Base-by-base conservation (phyloP, 2,113 vertebrate genomes). In the Channa maculata region DNA sequence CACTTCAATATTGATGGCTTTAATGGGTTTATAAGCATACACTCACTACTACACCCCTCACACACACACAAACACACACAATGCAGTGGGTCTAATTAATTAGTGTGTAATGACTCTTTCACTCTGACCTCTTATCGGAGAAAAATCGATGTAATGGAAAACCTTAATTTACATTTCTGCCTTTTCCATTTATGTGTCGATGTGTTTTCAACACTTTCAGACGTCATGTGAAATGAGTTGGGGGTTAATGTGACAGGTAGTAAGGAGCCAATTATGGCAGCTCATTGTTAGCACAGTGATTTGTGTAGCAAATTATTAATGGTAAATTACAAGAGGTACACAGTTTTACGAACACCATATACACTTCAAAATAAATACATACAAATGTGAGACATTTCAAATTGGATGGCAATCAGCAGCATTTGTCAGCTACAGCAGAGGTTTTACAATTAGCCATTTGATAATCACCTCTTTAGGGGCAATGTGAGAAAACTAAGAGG, bases 11-110 rank as follows among this genome's bases (percentile, higher is more conserved):
- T 91, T 72, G 90, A 88, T 68, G 79, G 10, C 70, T 80, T 83
- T 87, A 92, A 91, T 92, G 89, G 82, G 61, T 82, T 82, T 84
- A 73, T 71, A 83, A 82, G 62, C 38, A 64, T 4, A 39, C 44
- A 41, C 61, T 1, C 37, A 36, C 52, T 6, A 24, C 24, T 24
- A 2, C 9, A 54, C 6, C 4, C 0, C 34, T 5, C 46, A 46
- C 74, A 71, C 7, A 61, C 54, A 49, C 59, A 53, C 4, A 60
- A 15, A 54, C 50, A 72, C 38, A 49, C 53, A 71, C 3, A 49
- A 3, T 10, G 48, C 41, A 52, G 13, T 45, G 10, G n/a, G 44
- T 70, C 57, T 63, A 61, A 82, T 84, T 84, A 82, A 86, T 83
- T 62, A 59, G 69, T 62, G 14, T 64, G 70, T 13, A 65, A 41